phyloP scores from a whole-genome alignment of 2,113 vertebrate genomes.

The Microcebus lehilahytsara region DNA sequence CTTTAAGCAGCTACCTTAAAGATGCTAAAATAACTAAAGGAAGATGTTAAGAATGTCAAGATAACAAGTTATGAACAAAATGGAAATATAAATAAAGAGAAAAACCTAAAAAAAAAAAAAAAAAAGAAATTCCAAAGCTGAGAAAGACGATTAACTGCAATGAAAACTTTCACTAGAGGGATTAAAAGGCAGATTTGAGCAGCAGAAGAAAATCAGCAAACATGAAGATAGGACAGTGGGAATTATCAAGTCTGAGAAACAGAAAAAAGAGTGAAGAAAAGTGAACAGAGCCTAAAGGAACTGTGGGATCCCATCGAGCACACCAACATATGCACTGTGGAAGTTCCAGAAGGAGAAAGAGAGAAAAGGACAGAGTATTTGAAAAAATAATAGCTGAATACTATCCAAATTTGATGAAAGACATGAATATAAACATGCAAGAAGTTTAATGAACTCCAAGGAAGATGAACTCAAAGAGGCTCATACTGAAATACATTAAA shows the following conservation, averaged over 20 bases:
- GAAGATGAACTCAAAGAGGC: neutral
- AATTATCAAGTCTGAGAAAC: neutral
- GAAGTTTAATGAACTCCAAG: neutral
- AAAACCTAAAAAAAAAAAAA: too few relatives aligned
- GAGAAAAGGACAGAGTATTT: neutral
- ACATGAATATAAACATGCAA: neutral
- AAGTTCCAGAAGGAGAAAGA: neutral
- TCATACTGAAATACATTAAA: neutral
- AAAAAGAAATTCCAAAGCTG: neutral
- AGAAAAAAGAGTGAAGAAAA: neutral
- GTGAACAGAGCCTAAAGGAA: neutral
- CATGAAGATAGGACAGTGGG: neutral
- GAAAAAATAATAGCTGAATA: neutral
- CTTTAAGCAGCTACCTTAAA: neutral
- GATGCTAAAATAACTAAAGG: neutral
- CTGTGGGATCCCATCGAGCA: neutral
- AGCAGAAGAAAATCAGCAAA: neutral
- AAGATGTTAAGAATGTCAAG: neutral
- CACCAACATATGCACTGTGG: neutral
- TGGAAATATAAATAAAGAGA: neutral
- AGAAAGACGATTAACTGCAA: neutral
- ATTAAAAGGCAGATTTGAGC: neutral
- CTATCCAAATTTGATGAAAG: neutral
- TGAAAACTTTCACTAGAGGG: neutral
- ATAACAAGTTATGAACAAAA: neutral